Evolutionary conservation across 2,797 vertebrate species (phyloP), one percentile per base, ranked within the genome.

Genomic region (Paguma larvata): DNA sequence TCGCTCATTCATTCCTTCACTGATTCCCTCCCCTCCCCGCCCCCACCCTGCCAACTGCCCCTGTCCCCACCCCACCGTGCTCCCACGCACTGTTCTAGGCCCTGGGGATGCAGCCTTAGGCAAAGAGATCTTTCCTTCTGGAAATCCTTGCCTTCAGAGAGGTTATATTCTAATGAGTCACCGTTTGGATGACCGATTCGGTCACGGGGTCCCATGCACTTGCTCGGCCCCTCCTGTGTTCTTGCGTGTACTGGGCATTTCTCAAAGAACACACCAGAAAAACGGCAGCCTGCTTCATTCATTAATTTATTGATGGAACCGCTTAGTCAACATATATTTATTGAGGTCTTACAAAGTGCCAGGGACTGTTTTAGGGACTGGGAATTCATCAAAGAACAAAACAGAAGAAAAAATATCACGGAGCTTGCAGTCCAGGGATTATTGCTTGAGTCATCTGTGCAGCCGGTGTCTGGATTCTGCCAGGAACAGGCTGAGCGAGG

Each of bases 361-460:
- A 93, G 78, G 21, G 18, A 62, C 56, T 82, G 75, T 86, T 67
- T 44, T 62, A 44, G 34, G 62, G 16, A 51, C 38, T 77, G 48
- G 48, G 18, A 86, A 59, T 70, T 85, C 78, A 83, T 70, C 77
- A 59, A 63, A 84, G 88, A 89, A 67, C 70, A 84, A 79, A 91
- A 68, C 27, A 48, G 63, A 87, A 15, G 1, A 19, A 13, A 53
- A 72, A 0, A 5, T n/a, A 5, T n/a, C 41, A 2, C 14, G 68
- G 80, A 93, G 30, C 56, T 62, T 44, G 30, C n/a, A 14, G 41
- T 27, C n/a, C 18, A 11, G 82, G 68, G 27, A 2, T 41, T 32
- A n/a, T 46, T 3, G 51, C n/a, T 3, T 15, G 38, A 48, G 27
- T 62, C 80, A 1, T 30, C 25, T 27, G 3, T 15, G 63, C n/a